Conservation (phyloP, 2,888 invertebrate genomes). For the Ochropleura plecta region DNA sequence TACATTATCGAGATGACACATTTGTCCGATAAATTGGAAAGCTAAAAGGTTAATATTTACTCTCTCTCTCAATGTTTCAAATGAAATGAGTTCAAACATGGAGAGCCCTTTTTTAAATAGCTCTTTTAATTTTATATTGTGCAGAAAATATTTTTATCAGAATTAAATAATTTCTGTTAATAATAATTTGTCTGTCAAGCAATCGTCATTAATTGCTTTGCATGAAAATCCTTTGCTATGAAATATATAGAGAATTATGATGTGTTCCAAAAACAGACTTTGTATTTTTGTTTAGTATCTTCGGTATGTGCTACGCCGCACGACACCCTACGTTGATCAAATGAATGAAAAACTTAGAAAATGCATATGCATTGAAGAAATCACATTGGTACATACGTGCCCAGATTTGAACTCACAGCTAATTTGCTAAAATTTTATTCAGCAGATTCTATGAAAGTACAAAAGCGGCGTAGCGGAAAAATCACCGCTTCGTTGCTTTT, state of each 20-base stretch:
- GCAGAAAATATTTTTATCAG: not conserved
- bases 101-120: constrained; percentile 23
- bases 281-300: not conserved
- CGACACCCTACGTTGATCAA: too few species aligned
- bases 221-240: not conserved
- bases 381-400: too few species aligned
- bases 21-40: constrained; percentile 35
- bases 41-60: constrained; percentile 41
- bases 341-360: too few species aligned
- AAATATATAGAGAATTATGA: not conserved
- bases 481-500: not conserved
- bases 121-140: constrained; percentile 16
- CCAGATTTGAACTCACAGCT: too few species aligned
- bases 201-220: not conserved
- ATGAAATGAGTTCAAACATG: constrained; percentile 34
- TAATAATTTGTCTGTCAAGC: not conserved
- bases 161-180: not conserved
- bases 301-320: not conserved
- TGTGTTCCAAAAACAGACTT: not conserved
- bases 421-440: too few species aligned
- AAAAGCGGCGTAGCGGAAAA: too few species aligned
- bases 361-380: too few species aligned
- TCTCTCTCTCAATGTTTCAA: constrained; percentile 21
- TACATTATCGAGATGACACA: constrained; percentile 31
- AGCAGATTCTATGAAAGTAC: too few species aligned